A percentile compares a stretch with the other conserved stretches of the same genome.
Evolutionary conservation across 2,888 invertebrate genomes (phyloP).

Genomic region (Heterodera filipjevi): DNA sequence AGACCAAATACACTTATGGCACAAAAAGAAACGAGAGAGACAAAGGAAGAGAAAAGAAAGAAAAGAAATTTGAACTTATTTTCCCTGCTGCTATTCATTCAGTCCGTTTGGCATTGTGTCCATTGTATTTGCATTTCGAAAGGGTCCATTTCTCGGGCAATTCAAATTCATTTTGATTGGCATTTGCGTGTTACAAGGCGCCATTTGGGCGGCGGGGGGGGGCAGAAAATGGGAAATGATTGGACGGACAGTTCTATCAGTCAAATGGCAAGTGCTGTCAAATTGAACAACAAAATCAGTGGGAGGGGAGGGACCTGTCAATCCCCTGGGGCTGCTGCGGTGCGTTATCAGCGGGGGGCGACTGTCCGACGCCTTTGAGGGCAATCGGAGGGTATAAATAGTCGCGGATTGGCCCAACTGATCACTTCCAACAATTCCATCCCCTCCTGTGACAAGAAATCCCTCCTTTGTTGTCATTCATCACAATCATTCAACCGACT

Average conservation of each 20-base stretch:
- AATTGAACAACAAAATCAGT: not conserved
- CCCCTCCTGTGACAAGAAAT: not conserved
- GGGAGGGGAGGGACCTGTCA: not conserved
- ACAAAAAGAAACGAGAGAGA: too few relatives aligned
- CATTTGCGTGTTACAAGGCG: not conserved
- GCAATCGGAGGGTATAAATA: constrained; percentile 5
- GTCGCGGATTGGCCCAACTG: not conserved
- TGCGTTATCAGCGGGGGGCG: not conserved
- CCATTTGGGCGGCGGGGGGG: not conserved
- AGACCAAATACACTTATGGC: too few relatives aligned
- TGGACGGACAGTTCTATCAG: not conserved
- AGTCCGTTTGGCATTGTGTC: too few relatives aligned
- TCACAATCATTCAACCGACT: not conserved
- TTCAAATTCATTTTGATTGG: not conserved
- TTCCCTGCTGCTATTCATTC: too few relatives aligned
- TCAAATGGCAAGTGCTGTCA: not conserved
- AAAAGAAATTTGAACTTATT: too few relatives aligned
- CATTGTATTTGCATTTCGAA: too few relatives aligned
- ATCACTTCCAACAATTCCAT: not conserved
- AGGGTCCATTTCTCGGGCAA: too few relatives aligned
- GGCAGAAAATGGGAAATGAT: not conserved
- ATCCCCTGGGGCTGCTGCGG: not conserved
- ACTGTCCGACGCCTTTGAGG: not conserved
- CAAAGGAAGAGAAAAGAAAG: too few relatives aligned
- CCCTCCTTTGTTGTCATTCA: not conserved